Base-by-base conservation (phyloP, 2,888 invertebrate species). In the Panopea generosa region DNA sequence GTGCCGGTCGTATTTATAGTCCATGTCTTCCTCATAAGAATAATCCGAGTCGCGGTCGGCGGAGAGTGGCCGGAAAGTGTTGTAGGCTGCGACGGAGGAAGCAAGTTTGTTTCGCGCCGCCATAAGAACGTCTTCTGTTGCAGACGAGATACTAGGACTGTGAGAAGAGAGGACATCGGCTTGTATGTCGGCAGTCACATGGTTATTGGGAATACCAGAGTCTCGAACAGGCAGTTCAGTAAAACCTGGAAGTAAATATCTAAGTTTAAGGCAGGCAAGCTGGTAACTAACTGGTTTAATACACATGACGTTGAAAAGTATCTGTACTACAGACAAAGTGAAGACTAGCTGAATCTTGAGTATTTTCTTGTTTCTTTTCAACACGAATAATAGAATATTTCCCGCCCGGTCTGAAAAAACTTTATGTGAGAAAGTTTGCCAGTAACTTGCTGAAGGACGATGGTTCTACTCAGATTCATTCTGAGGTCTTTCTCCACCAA, bases 21-120 rank as follows among this genome's bases (percentile, higher is more conserved):
- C 87, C 18, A 86, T 66, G 26, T 89, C 89, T 2, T 87, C 87
- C 29, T 87, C 87, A 38, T 81, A 82, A n/a, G 82, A 80, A 57
- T 83, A 82, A 26, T 89, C 86, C 47, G 80, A 73, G 52, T 89
- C 86, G 7, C 86, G 83, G 38, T 86, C 87, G 4, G 77, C 81
- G 1, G 79, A 81, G 27, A 72, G 69, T 6, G 84, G 84, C 14
- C 73, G 81, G 62, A 82, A 82, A 18, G 79, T 79, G 62, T 81
- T 84, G 56, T 74, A 77, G 1, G 82, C 82, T 4, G 81, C 77
- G 11, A 79, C 79, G 14, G 77, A 77, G 0, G 74, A 63, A 7
- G 86, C 81, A 26, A 88, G 74, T 60, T 87, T 87, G 68, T 86
- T 84, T 27, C 88, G 70, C 14, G 87, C 87, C 0, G 85, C 85